Evolutionary conservation across 2,888 invertebrate genomes (phyloP).

Genomic region (Microplitis deprimator): DNA sequence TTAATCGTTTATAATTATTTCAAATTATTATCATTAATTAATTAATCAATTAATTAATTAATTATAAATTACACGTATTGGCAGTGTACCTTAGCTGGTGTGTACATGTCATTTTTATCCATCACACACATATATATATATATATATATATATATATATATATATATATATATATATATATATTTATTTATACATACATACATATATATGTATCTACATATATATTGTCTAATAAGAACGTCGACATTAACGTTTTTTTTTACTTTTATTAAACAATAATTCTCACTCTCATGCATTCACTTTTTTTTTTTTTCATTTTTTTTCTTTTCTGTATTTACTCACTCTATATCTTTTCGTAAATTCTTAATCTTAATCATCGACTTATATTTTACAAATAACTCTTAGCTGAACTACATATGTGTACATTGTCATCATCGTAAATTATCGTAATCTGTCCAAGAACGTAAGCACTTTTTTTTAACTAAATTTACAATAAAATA

Average conservation of each 20-base stretch:
- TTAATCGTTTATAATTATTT: slow-evolving; percentile 24
- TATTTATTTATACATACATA: slow-evolving; percentile 19
- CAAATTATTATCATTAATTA: slow-evolving; percentile 40
- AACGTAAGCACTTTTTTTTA: slow-evolving; percentile 44
- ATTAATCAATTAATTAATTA: slow-evolving; percentile 45
- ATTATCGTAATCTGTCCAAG: slow-evolving; percentile 22
- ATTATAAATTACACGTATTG: slow-evolving; percentile 68
- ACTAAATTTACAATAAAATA: slow-evolving; percentile 38
- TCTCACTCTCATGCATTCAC: slow-evolving; percentile 27
- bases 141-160: slow-evolving; percentile 2
- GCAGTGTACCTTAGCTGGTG: slow-evolving; percentile 71
- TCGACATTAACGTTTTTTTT: slow-evolving; percentile 40
- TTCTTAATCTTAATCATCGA: slow-evolving; percentile 27
- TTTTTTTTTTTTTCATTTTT: not conserved
- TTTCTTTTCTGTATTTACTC: not conserved
- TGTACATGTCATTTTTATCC: slow-evolving; percentile 56
- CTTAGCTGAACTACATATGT: slow-evolving; percentile 57
- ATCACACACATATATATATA: slow-evolving; percentile 5
- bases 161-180: not conserved
- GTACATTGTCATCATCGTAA: slow-evolving; percentile 49
- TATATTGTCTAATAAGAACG: slow-evolving; percentile 34
- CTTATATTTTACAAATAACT: slow-evolving; percentile 61
- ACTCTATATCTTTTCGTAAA: not conserved
- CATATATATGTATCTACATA: not conserved
- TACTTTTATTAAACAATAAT: not conserved